Evolutionary conservation across 1,140 invertebrate genomes (phyloP), one percentile per base, ranked within the genome.

Genomic region (Vanessa tameamea): DNA sequence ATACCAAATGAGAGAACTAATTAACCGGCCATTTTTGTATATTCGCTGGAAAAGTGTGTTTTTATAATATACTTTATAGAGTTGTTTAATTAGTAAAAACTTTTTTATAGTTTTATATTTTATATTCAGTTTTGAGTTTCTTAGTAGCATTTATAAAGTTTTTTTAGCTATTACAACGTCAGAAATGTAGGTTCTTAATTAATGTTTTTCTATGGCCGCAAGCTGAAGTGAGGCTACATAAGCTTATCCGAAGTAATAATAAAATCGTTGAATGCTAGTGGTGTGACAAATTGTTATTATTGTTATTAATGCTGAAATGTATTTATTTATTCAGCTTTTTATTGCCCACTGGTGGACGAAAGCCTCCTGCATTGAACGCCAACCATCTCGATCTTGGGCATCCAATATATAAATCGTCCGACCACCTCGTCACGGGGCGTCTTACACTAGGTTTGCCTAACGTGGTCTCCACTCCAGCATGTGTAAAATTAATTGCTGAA

Each of bases 131-230:
- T 37, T 15, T 37, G 9, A 37, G 13, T 37, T 15, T 14, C 6
- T 15, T 37, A 61, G n/a, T 51, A 15, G 31, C 3, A 15, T 61
- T 15, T 61, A 37, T 37, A 57, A 61, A 37, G 57, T 37, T 37
- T 15, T n/a, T 7, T 31, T 37, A 15, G 14, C n/a, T 11, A 15
- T 37, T 23, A 4, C 26, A n/a, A 61, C 23, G 37, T 61, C 16
- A 61, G 57, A 61, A 61, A 37, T 61, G 57, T 61, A 15, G 20
- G 57, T 59, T 13, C n/a, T 59, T 59, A 59, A 26, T 43, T 43
- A 43, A 31, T 31, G 57, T 31, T 61, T 61, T 26, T 37, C 2
- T 61, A 2, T 15, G 4, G n/a, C 57, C 26, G 31, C 31, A 31
- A 37, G 26, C 26, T 31, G 26, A 31, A 31, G 26, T 6, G 26